These are phyloP conservation scores for Hybognathus amarus DNA, from an alignment of 2,797 vertebrate genomes.

Conservation along the genomic window DNA sequence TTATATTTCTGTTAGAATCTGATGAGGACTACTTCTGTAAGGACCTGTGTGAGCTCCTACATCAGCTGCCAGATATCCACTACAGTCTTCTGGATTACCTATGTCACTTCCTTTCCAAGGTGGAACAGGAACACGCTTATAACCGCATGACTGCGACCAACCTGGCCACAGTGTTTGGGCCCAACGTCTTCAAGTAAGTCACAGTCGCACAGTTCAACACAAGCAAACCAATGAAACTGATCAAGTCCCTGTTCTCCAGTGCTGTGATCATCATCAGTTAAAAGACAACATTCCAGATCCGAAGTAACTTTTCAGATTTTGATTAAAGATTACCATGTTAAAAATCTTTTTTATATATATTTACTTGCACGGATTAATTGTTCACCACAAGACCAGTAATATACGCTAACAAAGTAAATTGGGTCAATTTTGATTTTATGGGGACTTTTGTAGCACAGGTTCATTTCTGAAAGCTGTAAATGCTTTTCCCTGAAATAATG, in stretches of 20 bases:
- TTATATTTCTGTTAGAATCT: conserved; percentile 69
- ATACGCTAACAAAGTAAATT: too few relatives aligned
- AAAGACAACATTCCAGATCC: too few relatives aligned
- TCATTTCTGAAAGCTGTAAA: neutral
- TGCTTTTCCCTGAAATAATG: neutral
- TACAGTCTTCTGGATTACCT: conserved; percentile 87
- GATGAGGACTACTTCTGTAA: conserved; percentile 74
- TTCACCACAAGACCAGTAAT: too few relatives aligned
- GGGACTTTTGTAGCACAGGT: neutral
- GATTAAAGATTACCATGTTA: too few relatives aligned
- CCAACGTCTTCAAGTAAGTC: conserved; percentile 93
- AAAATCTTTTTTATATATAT: too few relatives aligned
- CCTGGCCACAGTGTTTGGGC: conserved; percentile 92
- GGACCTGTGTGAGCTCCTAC: conserved; percentile 80
- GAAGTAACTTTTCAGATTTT: too few relatives aligned
- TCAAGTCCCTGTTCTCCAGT: neutral
- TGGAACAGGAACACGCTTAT: conserved; percentile 82
- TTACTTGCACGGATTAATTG: too few relatives aligned
- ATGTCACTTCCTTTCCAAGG: conserved; percentile 86
- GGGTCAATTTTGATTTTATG: too few relatives aligned
- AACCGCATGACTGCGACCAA: conserved; percentile 91
- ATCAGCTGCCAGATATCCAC: conserved; percentile 84
- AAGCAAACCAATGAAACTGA: neutral
- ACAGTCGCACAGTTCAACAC: neutral
- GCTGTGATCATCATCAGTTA: too few relatives aligned